Conservation (phyloP, 2,888 invertebrate species). For the Agrotis clavis region DNA sequence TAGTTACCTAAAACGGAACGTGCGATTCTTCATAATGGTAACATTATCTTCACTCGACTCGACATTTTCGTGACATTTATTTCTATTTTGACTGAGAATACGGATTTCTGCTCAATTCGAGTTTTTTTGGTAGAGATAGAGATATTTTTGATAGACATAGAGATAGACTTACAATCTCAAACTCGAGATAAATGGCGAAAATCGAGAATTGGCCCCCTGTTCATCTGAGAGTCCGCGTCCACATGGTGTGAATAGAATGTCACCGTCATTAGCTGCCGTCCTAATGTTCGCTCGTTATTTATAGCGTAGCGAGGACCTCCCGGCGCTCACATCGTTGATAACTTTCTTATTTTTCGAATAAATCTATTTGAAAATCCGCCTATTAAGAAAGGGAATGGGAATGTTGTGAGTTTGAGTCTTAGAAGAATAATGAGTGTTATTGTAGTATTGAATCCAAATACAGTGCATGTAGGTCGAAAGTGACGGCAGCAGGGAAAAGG, state of each 20-base stretch:
- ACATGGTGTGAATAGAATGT: conserved; percentile 1
- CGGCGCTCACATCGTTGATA: background rate
- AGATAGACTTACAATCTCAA: too few species aligned
- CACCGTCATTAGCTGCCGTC: conserved; percentile 1
- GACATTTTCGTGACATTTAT: too few species aligned
- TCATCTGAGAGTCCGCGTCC: too few species aligned
- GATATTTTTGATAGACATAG: too few species aligned
- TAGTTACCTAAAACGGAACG: too few species aligned
- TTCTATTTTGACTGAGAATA: too few species aligned
- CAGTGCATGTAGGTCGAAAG: background rate
- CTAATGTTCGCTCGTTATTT: background rate
- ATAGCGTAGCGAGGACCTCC: background rate
- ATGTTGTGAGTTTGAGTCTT: background rate
- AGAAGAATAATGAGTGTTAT: background rate
- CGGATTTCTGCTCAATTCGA: too few species aligned
- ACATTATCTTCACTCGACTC: too few species aligned
- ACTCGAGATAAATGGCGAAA: too few species aligned
- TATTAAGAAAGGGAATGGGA: background rate
- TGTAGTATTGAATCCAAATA: conserved; percentile 9
- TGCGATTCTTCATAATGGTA: too few species aligned
- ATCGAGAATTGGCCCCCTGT: too few species aligned
- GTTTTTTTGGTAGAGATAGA: too few species aligned
- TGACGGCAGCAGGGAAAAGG: background rate
- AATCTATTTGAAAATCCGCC: conserved; percentile 18
- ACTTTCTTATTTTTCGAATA: conserved; percentile 3